These are phyloP conservation scores for Lamprologus tigripictilis DNA, from an alignment of 2,113 vertebrate species.

Conservation along the genomic window DNA sequence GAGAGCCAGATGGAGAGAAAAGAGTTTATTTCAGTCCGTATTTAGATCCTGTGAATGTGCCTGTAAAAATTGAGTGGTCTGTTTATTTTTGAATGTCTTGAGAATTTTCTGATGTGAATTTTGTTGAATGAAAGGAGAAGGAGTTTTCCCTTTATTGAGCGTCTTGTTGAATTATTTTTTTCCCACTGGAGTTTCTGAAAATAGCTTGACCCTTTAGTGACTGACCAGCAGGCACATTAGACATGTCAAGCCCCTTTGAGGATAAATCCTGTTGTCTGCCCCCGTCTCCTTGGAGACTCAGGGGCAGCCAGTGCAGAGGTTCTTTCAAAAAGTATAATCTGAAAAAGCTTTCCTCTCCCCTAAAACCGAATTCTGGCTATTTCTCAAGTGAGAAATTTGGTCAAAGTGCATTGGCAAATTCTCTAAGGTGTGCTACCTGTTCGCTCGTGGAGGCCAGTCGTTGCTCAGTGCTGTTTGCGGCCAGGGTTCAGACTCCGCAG, in stretches of 20 bases:
- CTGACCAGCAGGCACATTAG: constrained; percentile 24
- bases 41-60: neutral
- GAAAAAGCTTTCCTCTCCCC: neutral
- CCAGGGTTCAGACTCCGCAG: neutral
- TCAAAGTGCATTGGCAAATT: neutral
- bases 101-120: neutral
- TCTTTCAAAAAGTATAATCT: neutral
- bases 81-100: constrained; percentile 1
- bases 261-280: constrained; percentile 26
- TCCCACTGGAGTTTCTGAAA: constrained; percentile 29
- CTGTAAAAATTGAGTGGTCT: neutral
- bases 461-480: neutral
- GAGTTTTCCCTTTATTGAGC: neutral
- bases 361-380: neutral
- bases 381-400: neutral
- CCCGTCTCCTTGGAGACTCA: constrained; percentile 14
- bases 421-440: constrained; percentile 5
- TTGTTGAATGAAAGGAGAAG: neutral
- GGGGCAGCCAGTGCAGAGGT: neutral
- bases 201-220: constrained; percentile 34
- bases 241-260: constrained; percentile 27
- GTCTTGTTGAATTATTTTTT: neutral
- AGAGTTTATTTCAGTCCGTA: neutral
- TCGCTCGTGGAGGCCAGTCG: neutral
- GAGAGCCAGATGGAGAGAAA: neutral